Evolutionary conservation across 1,140 invertebrate species (phyloP), one percentile per base, ranked within the genome.

Genomic region (Apis laboriosa): DNA sequence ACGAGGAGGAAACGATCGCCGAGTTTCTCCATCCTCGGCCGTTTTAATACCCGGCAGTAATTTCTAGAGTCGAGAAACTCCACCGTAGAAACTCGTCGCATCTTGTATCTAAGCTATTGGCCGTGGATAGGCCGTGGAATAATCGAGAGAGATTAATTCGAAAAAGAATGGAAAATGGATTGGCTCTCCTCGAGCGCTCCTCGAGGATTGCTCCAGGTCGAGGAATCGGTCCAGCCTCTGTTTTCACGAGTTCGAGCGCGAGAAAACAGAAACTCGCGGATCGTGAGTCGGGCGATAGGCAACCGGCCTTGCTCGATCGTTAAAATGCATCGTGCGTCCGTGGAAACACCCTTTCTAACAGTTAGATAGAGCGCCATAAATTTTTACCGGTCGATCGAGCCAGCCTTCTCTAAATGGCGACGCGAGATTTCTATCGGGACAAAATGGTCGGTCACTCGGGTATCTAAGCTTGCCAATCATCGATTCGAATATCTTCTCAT

Each of bases 371-470:
- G 74, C 51, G 84, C 67, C 86, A 86, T 90, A 84, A 89, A 90
- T 90, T 90, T 34, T 87, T 71, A 84, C 81, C 83, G 68, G 75
- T 66, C 28, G 4, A 66, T 13, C 76, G 83, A 86, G 55, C 80
- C 63, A 74, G 34, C 34, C 58, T 84, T 83, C 90, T 91, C 55
- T 86, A 90, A 91, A 91, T 90, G 90, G 88, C 67, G 43, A 91
- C 80, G 71, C 5, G 76, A 89, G 89, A 90, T 90, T 91, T 91
- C 90, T 90, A 90, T 83, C 83, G 80, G 55, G 82, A 89, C 86
- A 84, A 90, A 90, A 90, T 84, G 85, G 73, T 53, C 84, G 85
- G 73, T 53, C 84, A 61, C 64, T 74, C 60, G 34, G 71, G 77
- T 43, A 90, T 83, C 78, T 75, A 83, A 79, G 80, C 84, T 86